These are phyloP conservation scores for Phthorimaea operculella DNA, from an alignment of 1,140 invertebrate genomes.

Conservation along the genomic window DNA sequence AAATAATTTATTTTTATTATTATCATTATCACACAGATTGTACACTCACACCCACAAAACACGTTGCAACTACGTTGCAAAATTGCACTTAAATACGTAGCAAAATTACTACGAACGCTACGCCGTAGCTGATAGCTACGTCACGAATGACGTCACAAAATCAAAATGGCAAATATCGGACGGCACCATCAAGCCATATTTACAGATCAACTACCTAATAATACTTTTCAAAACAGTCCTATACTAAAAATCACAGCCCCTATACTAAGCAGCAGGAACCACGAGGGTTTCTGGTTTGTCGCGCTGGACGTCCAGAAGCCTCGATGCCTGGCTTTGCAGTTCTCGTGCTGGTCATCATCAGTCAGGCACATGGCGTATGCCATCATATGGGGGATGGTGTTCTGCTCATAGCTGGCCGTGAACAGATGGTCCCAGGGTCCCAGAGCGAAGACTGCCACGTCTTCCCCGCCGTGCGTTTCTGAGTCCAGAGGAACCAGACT, in stretches of 20 bases:
- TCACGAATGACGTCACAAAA: no score
- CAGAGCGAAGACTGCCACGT: constrained; percentile 73
- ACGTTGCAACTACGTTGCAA: no score
- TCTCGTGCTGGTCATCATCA: constrained; percentile 41
- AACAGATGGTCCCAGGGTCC: constrained; percentile 75
- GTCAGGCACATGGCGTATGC: constrained; percentile 67
- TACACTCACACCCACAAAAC: no score
- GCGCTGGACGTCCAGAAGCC: constrained; percentile 30
- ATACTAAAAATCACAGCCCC: constrained; percentile 43
- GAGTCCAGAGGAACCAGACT: constrained; percentile 61
- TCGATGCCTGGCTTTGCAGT: constrained; percentile 25
- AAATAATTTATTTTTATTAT: no score
- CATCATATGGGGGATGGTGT: constrained; percentile 73
- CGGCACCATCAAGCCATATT: background rate
- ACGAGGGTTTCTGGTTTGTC: constrained; percentile 21
- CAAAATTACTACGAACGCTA: no score
- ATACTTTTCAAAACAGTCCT: constrained; percentile 12
- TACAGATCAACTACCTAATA: background rate
- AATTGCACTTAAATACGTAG: no score
- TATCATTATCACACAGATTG: no score
- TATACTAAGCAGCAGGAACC: constrained; percentile 28
- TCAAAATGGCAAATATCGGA: background rate
- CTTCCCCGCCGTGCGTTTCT: constrained; percentile 78
- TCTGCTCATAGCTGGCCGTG: constrained; percentile 73
- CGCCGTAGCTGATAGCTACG: no score